Evolutionary conservation across 2,113 vertebrate genomes (phyloP).

Genomic region (Todiramphus chloris): DNA sequence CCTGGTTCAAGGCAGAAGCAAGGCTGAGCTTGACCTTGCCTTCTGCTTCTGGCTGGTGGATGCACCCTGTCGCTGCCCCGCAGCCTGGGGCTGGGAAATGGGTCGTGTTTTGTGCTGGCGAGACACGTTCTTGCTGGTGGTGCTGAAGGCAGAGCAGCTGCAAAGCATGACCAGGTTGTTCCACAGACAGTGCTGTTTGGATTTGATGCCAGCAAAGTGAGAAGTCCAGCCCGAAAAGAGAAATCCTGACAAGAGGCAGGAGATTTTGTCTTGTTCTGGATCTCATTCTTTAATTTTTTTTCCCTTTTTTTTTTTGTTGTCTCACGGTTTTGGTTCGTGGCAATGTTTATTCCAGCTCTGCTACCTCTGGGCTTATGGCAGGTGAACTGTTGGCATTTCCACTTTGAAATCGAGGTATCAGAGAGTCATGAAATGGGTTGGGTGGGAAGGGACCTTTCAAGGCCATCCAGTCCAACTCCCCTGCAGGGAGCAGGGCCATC

Average conservation of each 20-base stretch:
- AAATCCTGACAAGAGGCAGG: not conserved
- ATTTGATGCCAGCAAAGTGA: not conserved
- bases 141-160: slow-evolving; percentile 62
- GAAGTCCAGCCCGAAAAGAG: slow-evolving; percentile 3
- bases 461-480: not conserved
- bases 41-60: not conserved
- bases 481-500: not conserved
- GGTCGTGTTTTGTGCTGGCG: slow-evolving; percentile 23
- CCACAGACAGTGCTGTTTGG: not conserved
- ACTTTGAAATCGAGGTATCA: not conserved
- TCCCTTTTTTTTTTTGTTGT: not conserved
- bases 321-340: not conserved
- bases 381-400: slow-evolving; percentile 25
- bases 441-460: not conserved
- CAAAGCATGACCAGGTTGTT: not conserved
- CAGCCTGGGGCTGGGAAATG: not conserved
- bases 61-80: not conserved
- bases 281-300: not conserved
- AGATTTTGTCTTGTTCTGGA: not conserved
- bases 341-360: not conserved
- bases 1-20: slow-evolving; percentile 5
- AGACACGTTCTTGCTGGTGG: slow-evolving; percentile 67
- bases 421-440: not conserved
- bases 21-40: slow-evolving; percentile 28
- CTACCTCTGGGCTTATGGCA: not conserved